Evolutionary conservation across 2,888 invertebrate species (phyloP), one percentile per base, ranked within the genome.

Genomic region (Blera fallax): DNA sequence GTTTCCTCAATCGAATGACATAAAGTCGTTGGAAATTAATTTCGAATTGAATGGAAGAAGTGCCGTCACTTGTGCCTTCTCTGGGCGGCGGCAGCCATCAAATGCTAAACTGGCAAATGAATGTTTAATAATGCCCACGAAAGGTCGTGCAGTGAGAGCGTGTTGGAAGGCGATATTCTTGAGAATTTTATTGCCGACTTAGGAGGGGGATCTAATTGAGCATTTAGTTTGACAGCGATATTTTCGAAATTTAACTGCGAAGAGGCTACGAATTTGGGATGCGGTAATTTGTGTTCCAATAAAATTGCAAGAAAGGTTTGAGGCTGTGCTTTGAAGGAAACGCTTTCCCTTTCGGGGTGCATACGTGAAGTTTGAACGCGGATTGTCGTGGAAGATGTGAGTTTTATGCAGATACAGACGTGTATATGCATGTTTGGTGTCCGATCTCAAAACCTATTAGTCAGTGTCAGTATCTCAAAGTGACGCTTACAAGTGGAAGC

Each of bases 1-100:
- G 45, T 43, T 60, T 48, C 32, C 18, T 27, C 5, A n/a, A 65
- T 8, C 37, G 18, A 74, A 21, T 69, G 54, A 78, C 69, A 77
- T 69, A 69, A 64, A 78, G 62, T 78, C 69, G 74, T 43, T 84
- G 79, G 54, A 79, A 79, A 79, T 79, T 79, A 84, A 70, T 84
- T 84, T 74, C 11, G 27, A 76, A 74, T 70, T 74, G 50, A 65
- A 74, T 56, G 11, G 74, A 50, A 67, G 54, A 43, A 62, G 67
- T 34, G 58, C 58, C 50, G 77, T 77, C 82, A 64, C 16, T 78
- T 78, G 78, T 64, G 78, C 62, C 67, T 54, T 50, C 37, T 32
- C 43, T 73, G 45, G 45, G 52, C 8, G 10, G 18, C 7, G 21
- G 29, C 10, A 7, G 10, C 67, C 76, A 58, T 77, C 76, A 77